Percentiles rank a stretch among this genome's conserved stretches.
phyloP scores from a whole-genome alignment of 2,797 vertebrate species.

The Euthynnus affinis region DNA sequence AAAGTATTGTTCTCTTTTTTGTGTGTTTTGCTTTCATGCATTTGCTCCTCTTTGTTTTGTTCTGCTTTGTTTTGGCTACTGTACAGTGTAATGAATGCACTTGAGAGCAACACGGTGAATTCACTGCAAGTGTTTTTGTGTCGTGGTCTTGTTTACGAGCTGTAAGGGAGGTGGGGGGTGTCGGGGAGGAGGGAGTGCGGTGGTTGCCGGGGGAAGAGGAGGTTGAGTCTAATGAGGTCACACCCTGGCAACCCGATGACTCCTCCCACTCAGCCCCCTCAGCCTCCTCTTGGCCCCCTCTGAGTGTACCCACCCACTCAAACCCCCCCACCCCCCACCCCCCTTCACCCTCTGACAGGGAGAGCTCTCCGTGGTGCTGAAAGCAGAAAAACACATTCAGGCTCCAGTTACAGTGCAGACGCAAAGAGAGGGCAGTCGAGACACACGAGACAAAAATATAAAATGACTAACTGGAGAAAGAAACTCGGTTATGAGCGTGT shows the following conservation, averaged over 20 bases:
- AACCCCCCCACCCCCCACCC: constrained; percentile 15
- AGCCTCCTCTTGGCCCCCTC: constrained; percentile 54
- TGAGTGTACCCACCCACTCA: constrained; percentile 68
- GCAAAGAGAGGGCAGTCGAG: constrained; percentile 74
- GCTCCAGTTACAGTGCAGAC: constrained; percentile 72
- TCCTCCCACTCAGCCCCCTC: constrained; percentile 65
- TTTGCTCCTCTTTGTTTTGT: constrained; percentile 48
- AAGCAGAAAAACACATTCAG: constrained; percentile 74
- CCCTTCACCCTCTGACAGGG: constrained; percentile 56
- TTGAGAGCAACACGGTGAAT: constrained; percentile 60
- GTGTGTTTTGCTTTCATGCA: constrained; percentile 18
- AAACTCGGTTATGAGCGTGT: constrained; percentile 49
- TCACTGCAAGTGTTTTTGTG: constrained; percentile 71
- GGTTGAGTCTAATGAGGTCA: constrained; percentile 86
- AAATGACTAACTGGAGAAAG: constrained; percentile 64
- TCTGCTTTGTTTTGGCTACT: constrained; percentile 58
- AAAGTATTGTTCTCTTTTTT: constrained; percentile 32
- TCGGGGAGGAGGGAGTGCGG: constrained; percentile 40
- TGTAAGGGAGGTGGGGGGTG: constrained; percentile 48
- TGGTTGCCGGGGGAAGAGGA: constrained; percentile 79
- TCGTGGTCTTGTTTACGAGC: constrained; percentile 82
- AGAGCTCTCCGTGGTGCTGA: constrained; percentile 87
- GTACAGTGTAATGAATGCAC: constrained; percentile 62
- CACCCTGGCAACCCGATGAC: constrained; percentile 84
- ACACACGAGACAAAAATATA: constrained; percentile 74